Evolutionary conservation across 2,888 invertebrate species (phyloP).

Genomic region (Pteria penguin): DNA sequence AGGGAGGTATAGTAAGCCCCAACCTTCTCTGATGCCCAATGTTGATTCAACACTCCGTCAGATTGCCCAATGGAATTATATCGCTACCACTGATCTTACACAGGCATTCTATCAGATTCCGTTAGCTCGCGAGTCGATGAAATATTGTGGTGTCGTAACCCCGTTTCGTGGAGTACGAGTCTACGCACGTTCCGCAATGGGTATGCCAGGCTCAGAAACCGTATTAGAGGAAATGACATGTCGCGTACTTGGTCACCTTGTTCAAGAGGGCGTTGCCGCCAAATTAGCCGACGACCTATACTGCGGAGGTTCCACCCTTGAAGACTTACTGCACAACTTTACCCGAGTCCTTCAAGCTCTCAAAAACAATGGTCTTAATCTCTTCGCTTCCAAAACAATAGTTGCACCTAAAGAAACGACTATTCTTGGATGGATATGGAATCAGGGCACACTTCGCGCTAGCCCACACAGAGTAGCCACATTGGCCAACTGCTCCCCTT

Average conservation of each 20-base stretch:
- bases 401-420: constrained; percentile 31
- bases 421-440: constrained; percentile 50
- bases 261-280: constrained; percentile 40
- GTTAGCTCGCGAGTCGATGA: constrained; percentile 13
- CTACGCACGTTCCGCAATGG: constrained; percentile 45
- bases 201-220: constrained; percentile 56
- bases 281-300: constrained; percentile 53
- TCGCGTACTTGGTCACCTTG: constrained; percentile 41
- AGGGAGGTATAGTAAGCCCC: constrained; percentile 58
- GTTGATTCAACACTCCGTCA: constrained; percentile 38
- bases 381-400: constrained; percentile 47
- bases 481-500: background rate
- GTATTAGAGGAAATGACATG: constrained; percentile 50
- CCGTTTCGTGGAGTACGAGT: constrained; percentile 42
- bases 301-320: constrained; percentile 40
- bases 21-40: constrained; percentile 43
- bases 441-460: constrained; percentile 41
- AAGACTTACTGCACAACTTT: constrained; percentile 34
- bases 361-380: constrained; percentile 15
- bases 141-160: constrained; percentile 38
- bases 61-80: constrained; percentile 48
- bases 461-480: constrained; percentile 26
- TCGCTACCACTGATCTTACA: constrained; percentile 41
- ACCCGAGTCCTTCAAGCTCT: constrained; percentile 33
- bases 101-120: constrained; percentile 48